Evolutionary conservation across 1,140 invertebrate species (phyloP).

Genomic region (Pseudomyrmex pallidus): DNA sequence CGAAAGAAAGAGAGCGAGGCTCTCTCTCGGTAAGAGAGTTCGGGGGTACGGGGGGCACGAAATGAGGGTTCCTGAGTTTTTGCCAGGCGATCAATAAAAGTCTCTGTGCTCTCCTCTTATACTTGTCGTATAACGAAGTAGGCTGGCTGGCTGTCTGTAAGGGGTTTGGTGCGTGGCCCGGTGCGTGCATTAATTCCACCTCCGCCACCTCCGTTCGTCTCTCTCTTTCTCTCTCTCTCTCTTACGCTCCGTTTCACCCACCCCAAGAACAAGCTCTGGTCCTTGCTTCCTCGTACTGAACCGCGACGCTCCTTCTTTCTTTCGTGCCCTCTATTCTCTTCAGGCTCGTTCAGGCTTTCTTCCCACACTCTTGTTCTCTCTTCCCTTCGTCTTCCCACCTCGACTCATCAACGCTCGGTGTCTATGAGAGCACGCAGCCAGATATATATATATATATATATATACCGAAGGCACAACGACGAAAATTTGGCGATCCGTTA

Average conservation of each 20-base stretch:
- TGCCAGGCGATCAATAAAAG: slow-evolving; percentile 86
- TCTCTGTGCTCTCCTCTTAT: slow-evolving; percentile 84
- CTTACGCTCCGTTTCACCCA: slow-evolving; percentile 36
- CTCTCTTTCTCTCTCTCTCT: slow-evolving; percentile 7
- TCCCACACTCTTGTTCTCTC: slow-evolving; percentile 52
- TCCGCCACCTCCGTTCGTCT: slow-evolving; percentile 73
- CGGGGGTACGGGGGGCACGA: slow-evolving; percentile 81
- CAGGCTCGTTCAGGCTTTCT: slow-evolving; percentile 63
- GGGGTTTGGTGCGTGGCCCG: slow-evolving; percentile 82
- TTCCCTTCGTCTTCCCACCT: slow-evolving; percentile 80
- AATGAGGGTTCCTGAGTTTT: slow-evolving; percentile 85
- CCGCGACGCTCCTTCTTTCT: slow-evolving; percentile 36
- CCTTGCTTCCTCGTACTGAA: slow-evolving; percentile 44
- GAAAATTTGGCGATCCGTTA: slow-evolving; percentile 65
- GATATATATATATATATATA: slow-evolving; percentile 53
- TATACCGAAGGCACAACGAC: slow-evolving; percentile 59
- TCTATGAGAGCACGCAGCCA: slow-evolving; percentile 73
- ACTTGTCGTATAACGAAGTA: slow-evolving; percentile 85
- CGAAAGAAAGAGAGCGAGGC: slow-evolving; percentile 61
- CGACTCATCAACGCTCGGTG: slow-evolving; percentile 82
- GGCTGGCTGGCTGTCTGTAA: slow-evolving; percentile 78
- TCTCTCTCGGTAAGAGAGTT: slow-evolving; percentile 72
- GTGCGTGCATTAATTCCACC: slow-evolving; percentile 85
- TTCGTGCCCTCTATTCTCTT: slow-evolving; percentile 64
- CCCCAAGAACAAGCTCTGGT: slow-evolving; percentile 30